Conservation (phyloP, 2,113 vertebrate genomes). For the Dendrocopos noguchii region DNA sequence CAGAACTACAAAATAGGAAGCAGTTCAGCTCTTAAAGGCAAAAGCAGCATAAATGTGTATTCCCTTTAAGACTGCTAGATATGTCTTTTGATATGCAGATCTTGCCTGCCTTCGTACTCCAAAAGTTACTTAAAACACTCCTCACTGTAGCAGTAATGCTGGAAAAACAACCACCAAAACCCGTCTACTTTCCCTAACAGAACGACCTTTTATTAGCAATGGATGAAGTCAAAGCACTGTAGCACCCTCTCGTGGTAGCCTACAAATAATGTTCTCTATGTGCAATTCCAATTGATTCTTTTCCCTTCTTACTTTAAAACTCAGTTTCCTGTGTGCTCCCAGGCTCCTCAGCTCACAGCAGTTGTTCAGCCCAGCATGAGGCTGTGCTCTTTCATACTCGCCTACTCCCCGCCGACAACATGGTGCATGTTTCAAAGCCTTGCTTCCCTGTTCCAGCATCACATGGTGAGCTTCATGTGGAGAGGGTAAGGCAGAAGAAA, state of each 20-base stretch:
- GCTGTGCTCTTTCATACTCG: no score
- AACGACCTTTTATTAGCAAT: background rate
- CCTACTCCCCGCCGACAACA: rapidly evolving
- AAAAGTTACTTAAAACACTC: background rate
- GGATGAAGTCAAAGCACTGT: background rate
- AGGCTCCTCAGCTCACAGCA: rapidly evolving
- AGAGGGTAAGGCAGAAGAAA: background rate
- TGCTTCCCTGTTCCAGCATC: rapidly evolving
- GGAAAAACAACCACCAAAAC: background rate
- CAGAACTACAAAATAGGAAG: background rate
- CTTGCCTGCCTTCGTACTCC: background rate
- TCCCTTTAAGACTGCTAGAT: background rate
- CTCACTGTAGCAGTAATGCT: background rate
- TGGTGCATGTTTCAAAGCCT: background rate
- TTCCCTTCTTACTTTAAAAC: rapidly evolving
- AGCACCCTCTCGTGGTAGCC: conserved; percentile 75
- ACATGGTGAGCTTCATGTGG: background rate
- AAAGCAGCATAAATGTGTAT: background rate
- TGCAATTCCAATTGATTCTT: background rate
- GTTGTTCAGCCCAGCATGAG: background rate
- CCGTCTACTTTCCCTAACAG: background rate
- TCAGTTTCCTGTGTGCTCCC: background rate
- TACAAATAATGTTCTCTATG: background rate
- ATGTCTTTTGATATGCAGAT: background rate
- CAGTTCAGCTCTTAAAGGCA: background rate